Base-by-base conservation (phyloP, 2,888 invertebrate genomes). In the Unio delphinus region DNA sequence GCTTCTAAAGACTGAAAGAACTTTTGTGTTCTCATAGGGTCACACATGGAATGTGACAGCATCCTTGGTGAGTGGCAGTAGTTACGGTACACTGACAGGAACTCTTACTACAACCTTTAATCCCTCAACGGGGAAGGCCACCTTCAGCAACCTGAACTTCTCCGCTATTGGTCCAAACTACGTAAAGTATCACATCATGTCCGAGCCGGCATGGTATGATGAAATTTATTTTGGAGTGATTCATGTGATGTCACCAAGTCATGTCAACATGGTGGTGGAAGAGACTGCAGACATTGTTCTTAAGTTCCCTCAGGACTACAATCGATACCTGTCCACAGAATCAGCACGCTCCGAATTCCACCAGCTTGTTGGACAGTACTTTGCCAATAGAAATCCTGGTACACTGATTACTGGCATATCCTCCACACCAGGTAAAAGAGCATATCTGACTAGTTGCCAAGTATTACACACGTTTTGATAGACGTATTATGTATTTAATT, bases 11-110 rank as follows among this genome's bases (percentile, higher is more conserved):
- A 30, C 30, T 30, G 7, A 30, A 30, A 7, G 7, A 34, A 8
- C 26, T 7, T n/a, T 54, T n/a, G 17, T 18, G 45, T 66, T 23
- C 15, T 54, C 57, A 45, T 65, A 83, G 83, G 75, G 71, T n/a
- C 79, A 83, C 65, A 76, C 74, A 1, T 83, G 83, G 83, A 70
- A 65, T 26, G 75, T 71, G 17, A 67, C 62, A 26, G 72, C 68
- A 5, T 59, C 61, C 20, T 45, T 81, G 54, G 64, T 75, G 54
- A 69, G 63, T 26, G 67, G 23, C 30, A 65, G 80, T 6, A 79
- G 75, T 61, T 68, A 70, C 23, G 79, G 77, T 7, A 56, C 67
- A 15, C 57, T 84, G n/a, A 62, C 61, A 11, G 79, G 82, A 8
- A 74, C 71, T 8, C 26, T 62, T 0, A 55, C 64, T 0, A 68